phyloP scores from a whole-genome alignment of 2,888 invertebrate species.

The Choristoneura rosaceana region DNA sequence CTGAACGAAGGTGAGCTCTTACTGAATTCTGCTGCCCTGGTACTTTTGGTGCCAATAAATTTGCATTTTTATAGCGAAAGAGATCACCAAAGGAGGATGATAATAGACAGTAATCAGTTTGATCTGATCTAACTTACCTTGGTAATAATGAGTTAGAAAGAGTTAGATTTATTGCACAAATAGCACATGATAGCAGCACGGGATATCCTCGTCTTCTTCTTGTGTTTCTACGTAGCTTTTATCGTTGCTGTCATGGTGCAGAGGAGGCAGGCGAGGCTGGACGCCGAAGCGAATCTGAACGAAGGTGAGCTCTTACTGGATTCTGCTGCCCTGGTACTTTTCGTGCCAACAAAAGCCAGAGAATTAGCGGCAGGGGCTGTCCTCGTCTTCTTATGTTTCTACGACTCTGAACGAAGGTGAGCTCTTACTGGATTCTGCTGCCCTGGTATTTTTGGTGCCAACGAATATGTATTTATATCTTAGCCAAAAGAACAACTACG shows the following conservation, averaged over 20 bases:
- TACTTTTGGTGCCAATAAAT: too few relatives aligned
- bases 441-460: too few relatives aligned
- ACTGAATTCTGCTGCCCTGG: too few relatives aligned
- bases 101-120: too few relatives aligned
- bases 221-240: constrained; percentile 72
- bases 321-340: background rate
- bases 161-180: too few relatives aligned
- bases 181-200: constrained; percentile 70
- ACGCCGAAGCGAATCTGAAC: constrained; percentile 44
- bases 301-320: constrained; percentile 53
- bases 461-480: too few relatives aligned
- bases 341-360: too few relatives aligned
- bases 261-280: constrained; percentile 42
- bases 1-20: constrained; percentile 55
- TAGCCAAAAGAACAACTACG: too few relatives aligned
- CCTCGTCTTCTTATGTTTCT: constrained; percentile 73
- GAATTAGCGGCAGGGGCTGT: constrained; percentile 70
- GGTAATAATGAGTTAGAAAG: too few relatives aligned
- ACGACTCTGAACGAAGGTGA: constrained; percentile 59
- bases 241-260: constrained; percentile 58
- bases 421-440: background rate
- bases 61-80: too few relatives aligned
- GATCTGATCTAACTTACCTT: too few relatives aligned
- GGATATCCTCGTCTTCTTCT: constrained; percentile 69
- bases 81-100: too few relatives aligned